These are phyloP conservation scores for Carterocephalus palaemon DNA, from an alignment of 2,888 invertebrate species.

Conservation along the genomic window DNA sequence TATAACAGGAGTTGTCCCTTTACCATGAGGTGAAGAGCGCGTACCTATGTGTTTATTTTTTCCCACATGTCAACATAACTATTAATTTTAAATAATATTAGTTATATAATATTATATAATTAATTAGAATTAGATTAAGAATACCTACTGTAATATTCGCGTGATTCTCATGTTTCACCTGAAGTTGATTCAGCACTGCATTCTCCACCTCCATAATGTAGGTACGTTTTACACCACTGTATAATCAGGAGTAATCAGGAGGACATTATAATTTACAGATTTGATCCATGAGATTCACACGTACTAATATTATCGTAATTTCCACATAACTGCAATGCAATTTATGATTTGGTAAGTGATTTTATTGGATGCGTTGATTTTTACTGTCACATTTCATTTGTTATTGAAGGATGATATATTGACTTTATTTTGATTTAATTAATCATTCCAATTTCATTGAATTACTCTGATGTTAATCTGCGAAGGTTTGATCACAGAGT, in stretches of 20 bases:
- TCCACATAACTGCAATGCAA: slow-evolving; percentile 15
- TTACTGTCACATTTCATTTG: too few species aligned
- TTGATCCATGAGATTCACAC: slow-evolving; percentile 38
- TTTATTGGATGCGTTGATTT: background rate
- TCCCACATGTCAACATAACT: too few species aligned
- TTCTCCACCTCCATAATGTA: slow-evolving; percentile 55
- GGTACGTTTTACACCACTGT: background rate
- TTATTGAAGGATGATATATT: too few species aligned
- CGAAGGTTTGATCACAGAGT: too few species aligned
- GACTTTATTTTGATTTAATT: too few species aligned
- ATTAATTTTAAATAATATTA: too few species aligned
- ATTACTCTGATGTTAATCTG: too few species aligned
- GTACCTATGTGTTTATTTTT: too few species aligned
- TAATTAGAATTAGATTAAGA: background rate
- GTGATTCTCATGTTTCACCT: slow-evolving; percentile 51
- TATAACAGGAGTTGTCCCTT: too few species aligned
- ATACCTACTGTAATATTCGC: slow-evolving; percentile 44
- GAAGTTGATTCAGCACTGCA: slow-evolving; percentile 48
- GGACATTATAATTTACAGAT: background rate
- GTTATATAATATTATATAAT: too few species aligned
- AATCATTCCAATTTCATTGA: too few species aligned
- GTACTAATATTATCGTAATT: slow-evolving; percentile 27
- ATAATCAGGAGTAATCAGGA: background rate
- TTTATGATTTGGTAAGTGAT: slow-evolving; percentile 1
- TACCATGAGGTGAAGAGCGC: too few species aligned